Evolutionary conservation across 2,888 invertebrate species (phyloP), one percentile per base, ranked within the genome.

Genomic region (Harmothoe impar): DNA sequence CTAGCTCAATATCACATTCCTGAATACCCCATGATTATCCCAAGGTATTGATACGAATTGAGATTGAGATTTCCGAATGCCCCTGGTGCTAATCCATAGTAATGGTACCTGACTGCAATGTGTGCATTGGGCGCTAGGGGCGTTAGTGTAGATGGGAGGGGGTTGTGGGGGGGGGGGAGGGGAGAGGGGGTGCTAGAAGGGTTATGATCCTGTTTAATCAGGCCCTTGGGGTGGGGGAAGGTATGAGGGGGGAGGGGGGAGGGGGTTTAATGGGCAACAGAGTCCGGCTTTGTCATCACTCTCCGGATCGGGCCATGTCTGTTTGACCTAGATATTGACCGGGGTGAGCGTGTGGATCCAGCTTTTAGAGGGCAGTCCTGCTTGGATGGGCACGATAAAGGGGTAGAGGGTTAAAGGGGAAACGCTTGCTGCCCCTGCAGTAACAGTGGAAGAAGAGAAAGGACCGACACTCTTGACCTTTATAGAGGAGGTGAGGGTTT

Each of bases 11-110:
- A n/a, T n/a, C n/a, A n/a, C n/a, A n/a, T n/a, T n/a, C n/a, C n/a
- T n/a, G n/a, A n/a, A n/a, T n/a, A n/a, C n/a, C n/a, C n/a, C n/a
- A n/a, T n/a, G n/a, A n/a, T n/a, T n/a, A n/a, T n/a, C n/a, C n/a
- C n/a, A n/a, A n/a, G n/a, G n/a, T n/a, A n/a, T n/a, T n/a, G n/a
- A n/a, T n/a, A n/a, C n/a, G n/a, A n/a, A n/a, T n/a, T n/a, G n/a
- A n/a, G n/a, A n/a, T n/a, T n/a, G n/a, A n/a, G n/a, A n/a, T 62
- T 62, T 62, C 62, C 62, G 62, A 62, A 62, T n/a, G 23, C 62
- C 15, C 62, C 62, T 62, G 62, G 1, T 3, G n/a, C 23, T 62
- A 62, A 62, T 62, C 62, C 62, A 62, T n/a, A n/a, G 62, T n/a
- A 62, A 62, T 62, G 20, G 7, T 20, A 3, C 7, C 20, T 1